Percentiles rank a stretch among this genome's conserved stretches.
These are phyloP conservation scores for Helicoverpa zea DNA, from an alignment of 1,140 invertebrate genomes.

Conservation along the genomic window DNA sequence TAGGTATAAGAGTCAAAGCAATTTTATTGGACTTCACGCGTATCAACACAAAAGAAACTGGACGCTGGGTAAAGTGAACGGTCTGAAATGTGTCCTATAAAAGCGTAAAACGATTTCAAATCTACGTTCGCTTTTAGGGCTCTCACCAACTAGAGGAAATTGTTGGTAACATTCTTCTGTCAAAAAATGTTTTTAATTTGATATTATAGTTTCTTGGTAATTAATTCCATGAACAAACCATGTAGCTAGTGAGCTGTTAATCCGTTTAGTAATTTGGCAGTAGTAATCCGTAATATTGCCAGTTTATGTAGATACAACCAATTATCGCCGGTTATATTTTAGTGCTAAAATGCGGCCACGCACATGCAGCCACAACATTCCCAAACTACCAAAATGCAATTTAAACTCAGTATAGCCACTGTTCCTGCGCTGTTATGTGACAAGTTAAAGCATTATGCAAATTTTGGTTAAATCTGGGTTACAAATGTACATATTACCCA, in stretches of 20 bases:
- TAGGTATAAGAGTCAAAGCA: slow-evolving; percentile 17
- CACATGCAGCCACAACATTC: slow-evolving; percentile 61
- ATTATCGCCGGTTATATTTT: slow-evolving; percentile 65
- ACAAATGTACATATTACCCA: slow-evolving; percentile 58
- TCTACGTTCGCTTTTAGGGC: neutral
- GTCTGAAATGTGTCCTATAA: slow-evolving; percentile 34
- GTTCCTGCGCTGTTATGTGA: slow-evolving; percentile 70
- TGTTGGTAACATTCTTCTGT: neutral
- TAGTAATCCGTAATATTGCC: slow-evolving; percentile 44
- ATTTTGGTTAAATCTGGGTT: slow-evolving; percentile 62
- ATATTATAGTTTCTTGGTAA: too few species aligned
- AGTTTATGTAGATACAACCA: slow-evolving; percentile 60
- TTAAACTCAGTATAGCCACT: slow-evolving; percentile 68
- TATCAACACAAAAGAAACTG: slow-evolving; percentile 39
- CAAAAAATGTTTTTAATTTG: slow-evolving; percentile 1
- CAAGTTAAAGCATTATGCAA: slow-evolving; percentile 77
- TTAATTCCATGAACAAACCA: slow-evolving; percentile 12
- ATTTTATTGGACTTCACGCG: slow-evolving; percentile 36
- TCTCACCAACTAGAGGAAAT: neutral
- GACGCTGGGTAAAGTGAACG: slow-evolving; percentile 9
- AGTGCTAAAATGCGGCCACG: slow-evolving; percentile 61
- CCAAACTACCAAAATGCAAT: slow-evolving; percentile 73
- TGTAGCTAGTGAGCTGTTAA: slow-evolving; percentile 20
- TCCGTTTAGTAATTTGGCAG: slow-evolving; percentile 16
- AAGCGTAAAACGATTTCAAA: slow-evolving; percentile 21